phyloP scores from a whole-genome alignment of 2,113 vertebrate genomes.

The Pleuronectes platessa region DNA sequence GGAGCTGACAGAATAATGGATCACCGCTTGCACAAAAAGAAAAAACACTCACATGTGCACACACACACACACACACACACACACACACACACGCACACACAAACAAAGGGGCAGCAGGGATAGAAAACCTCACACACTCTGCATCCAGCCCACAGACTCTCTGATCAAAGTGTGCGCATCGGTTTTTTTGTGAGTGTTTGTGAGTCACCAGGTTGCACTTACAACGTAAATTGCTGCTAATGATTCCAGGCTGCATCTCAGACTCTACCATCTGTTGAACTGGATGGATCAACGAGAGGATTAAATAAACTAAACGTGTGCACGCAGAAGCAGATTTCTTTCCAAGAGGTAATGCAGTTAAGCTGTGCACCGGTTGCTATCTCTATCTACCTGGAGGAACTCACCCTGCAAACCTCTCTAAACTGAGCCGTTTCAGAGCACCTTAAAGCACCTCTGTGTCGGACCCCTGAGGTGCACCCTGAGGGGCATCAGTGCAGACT shows the following conservation, averaged over 20 bases:
- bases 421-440: constrained; percentile 35
- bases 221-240: constrained; percentile 51
- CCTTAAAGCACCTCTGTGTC: constrained; percentile 4
- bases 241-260: constrained; percentile 51
- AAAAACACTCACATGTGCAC: constrained; percentile 26
- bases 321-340: not conserved
- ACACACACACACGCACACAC: constrained; percentile 33
- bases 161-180: constrained; percentile 2
- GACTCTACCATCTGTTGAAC: constrained; percentile 59
- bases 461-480: constrained; percentile 39
- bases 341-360: not conserved
- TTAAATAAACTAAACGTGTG: constrained; percentile 25
- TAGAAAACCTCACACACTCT: constrained; percentile 9
- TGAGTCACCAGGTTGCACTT: constrained; percentile 40
- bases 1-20: constrained; percentile 71
- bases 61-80: constrained; percentile 36
- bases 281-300: constrained; percentile 28
- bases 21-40: constrained; percentile 54
- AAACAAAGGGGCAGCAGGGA: not conserved
- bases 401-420: constrained; percentile 15
- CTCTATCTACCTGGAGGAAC: constrained; percentile 7
- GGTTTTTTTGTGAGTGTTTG: constrained; percentile 11
- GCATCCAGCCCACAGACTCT: not conserved
- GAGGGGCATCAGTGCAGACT: constrained; percentile 37
- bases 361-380: constrained; percentile 11